These are phyloP conservation scores for Temnopleurus reevesii DNA, from an alignment of 53 echinoderm and acorn worm species.

Conservation along the genomic window DNA sequence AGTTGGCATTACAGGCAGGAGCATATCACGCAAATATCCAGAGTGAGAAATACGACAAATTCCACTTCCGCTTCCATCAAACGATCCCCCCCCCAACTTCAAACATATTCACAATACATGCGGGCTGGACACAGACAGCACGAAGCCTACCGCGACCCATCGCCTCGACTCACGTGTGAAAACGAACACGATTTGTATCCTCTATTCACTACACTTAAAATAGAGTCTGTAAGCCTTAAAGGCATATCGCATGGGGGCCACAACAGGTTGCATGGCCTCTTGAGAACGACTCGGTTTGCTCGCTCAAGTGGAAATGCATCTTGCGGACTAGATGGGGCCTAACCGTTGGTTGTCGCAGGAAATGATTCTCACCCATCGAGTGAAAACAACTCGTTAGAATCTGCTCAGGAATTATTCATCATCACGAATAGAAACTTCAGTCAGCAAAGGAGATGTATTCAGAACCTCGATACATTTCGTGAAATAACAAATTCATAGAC, in stretches of 20 bases:
- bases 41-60: neutral
- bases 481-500: too few relatives aligned
- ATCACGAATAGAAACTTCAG: too few relatives aligned
- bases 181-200: neutral
- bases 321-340: conserved; percentile 3
- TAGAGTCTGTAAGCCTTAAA: conserved; percentile 25
- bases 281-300: conserved; percentile 5
- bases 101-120: neutral
- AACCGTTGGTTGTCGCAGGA: neutral
- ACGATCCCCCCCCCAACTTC: neutral
- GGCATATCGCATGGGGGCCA: neutral
- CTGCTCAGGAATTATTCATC: too few relatives aligned
- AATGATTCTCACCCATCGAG: neutral
- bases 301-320: neutral
- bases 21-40: too few relatives aligned
- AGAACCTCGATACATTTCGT: too few relatives aligned
- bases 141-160: neutral
- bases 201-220: neutral
- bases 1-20: too few relatives aligned
- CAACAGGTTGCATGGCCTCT: neutral
- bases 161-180: neutral
- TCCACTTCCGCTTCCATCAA: neutral
- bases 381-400: neutral
- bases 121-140: neutral
- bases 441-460: too few relatives aligned